Base-by-base conservation (phyloP, 2,888 invertebrate species). In the Phortica okadai region DNA sequence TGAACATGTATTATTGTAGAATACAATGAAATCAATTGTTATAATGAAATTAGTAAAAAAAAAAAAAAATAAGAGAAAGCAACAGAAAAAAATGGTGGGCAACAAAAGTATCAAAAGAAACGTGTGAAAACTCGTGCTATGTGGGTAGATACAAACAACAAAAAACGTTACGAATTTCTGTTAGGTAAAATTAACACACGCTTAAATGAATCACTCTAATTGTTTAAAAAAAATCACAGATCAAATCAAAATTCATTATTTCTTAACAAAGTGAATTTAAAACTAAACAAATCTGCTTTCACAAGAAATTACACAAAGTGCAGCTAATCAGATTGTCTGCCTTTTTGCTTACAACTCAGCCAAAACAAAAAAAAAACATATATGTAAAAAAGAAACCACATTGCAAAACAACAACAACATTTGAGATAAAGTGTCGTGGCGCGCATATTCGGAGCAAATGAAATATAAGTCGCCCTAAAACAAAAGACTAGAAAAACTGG, bases 21-120 rank as follows among this genome's bases (percentile, higher is more conserved):
- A 16, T 67, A 33, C 33, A 85, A 85, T 87, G 86, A 86, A 85
- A 85, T 87, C 87, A 86, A 86, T 87, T 86, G 87, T 83, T 86
- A 83, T 86, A 86, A 86, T 86, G 86, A 80, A 83, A 86, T 86
- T 87, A 86, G 83, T 83, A 78, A 74, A 50, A 69, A 73, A 25
- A 50, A 66, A 44, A 74, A 77, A 67, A 69, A 74, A 74, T 33
- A 66, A 73, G 44, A 16, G 67, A 70, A 56, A 75, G 74, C 73
- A 64, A 77, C 64, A 67, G 62, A 77, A 76, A 83, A 77, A 76
- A 83, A 86, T 74, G 33, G 80, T 80, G 77, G 80, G 56, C 33
- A 33, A 33, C 33, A 33, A 33, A 33, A 33, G 33, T 33, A 33
- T 33, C 33, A 33, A 33, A 33, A 33, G 33, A 33, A 33, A 11